Percentiles rank a stretch among this genome's conserved stretches.
Evolutionary conservation across 2,113 vertebrate species (phyloP).

Genomic region (Capreolus pygargus): DNA sequence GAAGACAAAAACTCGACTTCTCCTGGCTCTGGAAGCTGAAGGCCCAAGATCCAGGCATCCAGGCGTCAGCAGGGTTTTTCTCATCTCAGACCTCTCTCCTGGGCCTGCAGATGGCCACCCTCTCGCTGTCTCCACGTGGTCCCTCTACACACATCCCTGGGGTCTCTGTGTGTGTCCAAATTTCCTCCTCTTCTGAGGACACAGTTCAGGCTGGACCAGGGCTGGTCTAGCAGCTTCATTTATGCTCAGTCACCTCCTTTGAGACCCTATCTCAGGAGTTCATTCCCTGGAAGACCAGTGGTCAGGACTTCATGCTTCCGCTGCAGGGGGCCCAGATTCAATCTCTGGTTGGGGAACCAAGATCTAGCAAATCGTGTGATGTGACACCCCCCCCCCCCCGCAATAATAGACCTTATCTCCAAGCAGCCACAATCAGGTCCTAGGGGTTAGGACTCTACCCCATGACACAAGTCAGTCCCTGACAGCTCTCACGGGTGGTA

Average conservation of each 20-base stretch:
- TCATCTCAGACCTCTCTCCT: background rate
- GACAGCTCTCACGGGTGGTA: background rate
- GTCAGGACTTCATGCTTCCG: background rate
- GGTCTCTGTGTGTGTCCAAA: background rate
- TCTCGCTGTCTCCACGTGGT: accelerated
- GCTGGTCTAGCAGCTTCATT: background rate
- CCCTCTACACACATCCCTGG: accelerated
- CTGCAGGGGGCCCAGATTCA: background rate
- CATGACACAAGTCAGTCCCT: accelerated
- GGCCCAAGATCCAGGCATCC: background rate
- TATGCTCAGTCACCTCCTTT: background rate
- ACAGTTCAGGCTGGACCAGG: background rate
- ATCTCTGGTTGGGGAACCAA: background rate
- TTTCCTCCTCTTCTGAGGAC: background rate
- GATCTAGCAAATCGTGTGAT: background rate
- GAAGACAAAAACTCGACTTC: accelerated
- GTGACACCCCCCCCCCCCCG: accelerated
- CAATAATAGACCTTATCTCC: background rate
- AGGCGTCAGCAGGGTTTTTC: background rate
- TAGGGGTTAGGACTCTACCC: background rate
- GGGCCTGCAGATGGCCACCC: accelerated
- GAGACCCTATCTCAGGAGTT: background rate
- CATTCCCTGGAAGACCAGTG: background rate
- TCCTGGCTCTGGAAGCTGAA: background rate
- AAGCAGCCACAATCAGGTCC: background rate